Percentiles rank a stretch among this genome's conserved stretches.
Evolutionary conservation across 2,888 invertebrate genomes (phyloP).

Genomic region (Lasioglossum morio): DNA sequence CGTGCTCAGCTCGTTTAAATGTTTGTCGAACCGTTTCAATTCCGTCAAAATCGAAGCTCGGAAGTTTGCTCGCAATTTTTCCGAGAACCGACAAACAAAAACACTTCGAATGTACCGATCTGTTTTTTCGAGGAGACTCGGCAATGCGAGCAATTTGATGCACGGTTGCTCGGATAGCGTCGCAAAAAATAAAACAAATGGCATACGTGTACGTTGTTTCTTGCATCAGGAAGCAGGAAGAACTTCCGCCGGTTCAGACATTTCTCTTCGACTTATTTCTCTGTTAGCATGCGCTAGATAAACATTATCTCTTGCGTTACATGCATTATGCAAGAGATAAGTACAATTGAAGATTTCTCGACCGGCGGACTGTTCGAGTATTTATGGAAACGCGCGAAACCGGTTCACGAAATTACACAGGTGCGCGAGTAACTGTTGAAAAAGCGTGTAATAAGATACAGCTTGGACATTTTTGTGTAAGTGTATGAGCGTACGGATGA

Average conservation of each 20-base stretch:
- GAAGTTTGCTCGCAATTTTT: background rate
- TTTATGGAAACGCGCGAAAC: constrained; percentile 11
- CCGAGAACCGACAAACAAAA: background rate
- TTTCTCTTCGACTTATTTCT: background rate
- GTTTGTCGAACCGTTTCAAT: background rate
- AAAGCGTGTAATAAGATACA: background rate
- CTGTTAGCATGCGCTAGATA: background rate
- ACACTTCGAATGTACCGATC: background rate
- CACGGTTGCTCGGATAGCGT: background rate
- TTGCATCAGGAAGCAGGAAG: background rate
- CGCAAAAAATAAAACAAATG: background rate
- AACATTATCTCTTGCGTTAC: constrained; percentile 8
- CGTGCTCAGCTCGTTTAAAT: too few relatives aligned
- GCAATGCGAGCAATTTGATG: background rate
- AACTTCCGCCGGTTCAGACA: background rate
- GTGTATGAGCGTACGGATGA: background rate
- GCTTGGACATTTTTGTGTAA: background rate
- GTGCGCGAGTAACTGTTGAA: background rate
- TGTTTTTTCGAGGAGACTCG: background rate
- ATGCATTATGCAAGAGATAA: constrained; percentile 22
- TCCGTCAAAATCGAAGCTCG: background rate
- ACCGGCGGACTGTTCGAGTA: background rate
- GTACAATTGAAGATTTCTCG: background rate
- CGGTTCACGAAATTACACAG: constrained; percentile 23
- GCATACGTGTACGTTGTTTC: background rate